A percentile compares a stretch with the other conserved stretches of the same genome.
phyloP scores from a whole-genome alignment of 2,113 vertebrate genomes.

The Tragulus kanchil region DNA sequence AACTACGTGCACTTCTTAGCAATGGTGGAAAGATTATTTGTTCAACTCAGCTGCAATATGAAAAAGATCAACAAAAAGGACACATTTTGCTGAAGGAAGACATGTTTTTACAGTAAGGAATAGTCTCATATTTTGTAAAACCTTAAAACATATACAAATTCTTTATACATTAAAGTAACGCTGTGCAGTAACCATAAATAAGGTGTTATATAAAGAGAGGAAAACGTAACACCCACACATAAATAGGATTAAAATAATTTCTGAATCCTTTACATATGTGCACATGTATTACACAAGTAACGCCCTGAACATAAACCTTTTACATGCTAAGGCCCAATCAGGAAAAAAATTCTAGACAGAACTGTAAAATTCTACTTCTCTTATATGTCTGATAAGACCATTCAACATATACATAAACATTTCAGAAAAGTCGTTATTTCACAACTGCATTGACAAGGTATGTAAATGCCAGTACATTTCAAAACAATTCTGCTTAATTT shows the following conservation, averaged over 20 bases:
- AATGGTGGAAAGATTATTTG: constrained; percentile 87
- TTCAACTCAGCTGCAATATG: constrained; percentile 84
- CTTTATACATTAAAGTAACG: constrained; percentile 48
- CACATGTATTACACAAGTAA: constrained; percentile 10
- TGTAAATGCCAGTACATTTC: constrained; percentile 61
- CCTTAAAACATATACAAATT: constrained; percentile 27
- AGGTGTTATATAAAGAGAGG: not conserved
- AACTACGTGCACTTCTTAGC: constrained; percentile 86
- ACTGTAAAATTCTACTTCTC: constrained; percentile 29
- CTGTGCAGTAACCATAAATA: not conserved
- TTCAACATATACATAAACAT: constrained; percentile 42
- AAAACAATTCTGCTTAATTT: constrained; percentile 68
- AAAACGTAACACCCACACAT: not conserved
- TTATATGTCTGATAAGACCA: not conserved
- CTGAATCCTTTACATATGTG: constrained; percentile 10
- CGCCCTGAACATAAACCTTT: constrained; percentile 24
- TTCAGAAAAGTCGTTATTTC: constrained; percentile 58
- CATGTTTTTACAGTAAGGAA: not conserved
- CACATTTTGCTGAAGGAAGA: constrained; percentile 36
- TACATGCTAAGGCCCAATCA: constrained; percentile 17
- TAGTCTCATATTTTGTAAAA: constrained; percentile 30
- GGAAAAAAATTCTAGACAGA: constrained; percentile 46
- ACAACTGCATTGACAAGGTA: constrained; percentile 58
- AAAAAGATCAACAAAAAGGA: constrained; percentile 72
- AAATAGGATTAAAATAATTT: constrained; percentile 54